phyloP scores from a whole-genome alignment of 2,797 vertebrate species.

The Oryzias sinensis region DNA sequence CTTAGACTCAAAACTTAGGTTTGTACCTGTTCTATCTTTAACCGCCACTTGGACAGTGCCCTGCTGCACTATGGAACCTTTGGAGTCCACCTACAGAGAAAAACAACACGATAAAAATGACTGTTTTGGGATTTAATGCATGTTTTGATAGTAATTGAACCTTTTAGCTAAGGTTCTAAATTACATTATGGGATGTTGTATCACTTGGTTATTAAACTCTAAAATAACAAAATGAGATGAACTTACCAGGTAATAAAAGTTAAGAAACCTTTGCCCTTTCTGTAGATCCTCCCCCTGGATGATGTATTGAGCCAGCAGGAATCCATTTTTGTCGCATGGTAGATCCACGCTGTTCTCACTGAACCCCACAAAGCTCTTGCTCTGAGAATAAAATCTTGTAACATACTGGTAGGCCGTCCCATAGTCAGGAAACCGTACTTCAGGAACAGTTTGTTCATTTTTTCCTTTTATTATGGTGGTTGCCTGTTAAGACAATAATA shows the following conservation, averaged over 20 bases:
- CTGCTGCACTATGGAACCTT: conserved; percentile 71
- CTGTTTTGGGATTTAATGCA: too few relatives aligned
- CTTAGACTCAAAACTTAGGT: not conserved
- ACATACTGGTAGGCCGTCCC: conserved; percentile 19
- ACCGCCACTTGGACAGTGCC: conserved; percentile 65
- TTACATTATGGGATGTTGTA: too few relatives aligned
- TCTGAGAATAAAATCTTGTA: conserved; percentile 79
- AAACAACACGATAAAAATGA: not conserved
- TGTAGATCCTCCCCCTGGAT: conserved; percentile 74
- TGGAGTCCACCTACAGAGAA: conserved; percentile 81
- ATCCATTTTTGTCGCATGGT: conserved; percentile 64
- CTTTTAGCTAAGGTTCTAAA: too few relatives aligned
- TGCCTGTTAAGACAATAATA: conserved; percentile 58
- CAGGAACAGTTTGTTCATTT: not conserved
- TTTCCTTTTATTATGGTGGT: conserved; percentile 14
- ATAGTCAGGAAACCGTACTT: conserved; percentile 31
- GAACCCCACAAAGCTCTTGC: conserved; percentile 82
- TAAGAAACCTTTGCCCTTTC: conserved; percentile 44
- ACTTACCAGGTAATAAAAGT: conserved; percentile 82
- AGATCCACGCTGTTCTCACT: conserved; percentile 54
- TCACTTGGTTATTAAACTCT: too few relatives aligned
- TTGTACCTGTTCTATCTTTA: conserved; percentile 67
- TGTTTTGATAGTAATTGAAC: too few relatives aligned
- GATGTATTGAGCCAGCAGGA: conserved; percentile 68
- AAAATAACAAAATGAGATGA: too few relatives aligned